These are phyloP conservation scores for Lytechinus variegatus DNA, from an alignment of 35 echinoderm and acorn worm genomes.

Conservation along the genomic window DNA sequence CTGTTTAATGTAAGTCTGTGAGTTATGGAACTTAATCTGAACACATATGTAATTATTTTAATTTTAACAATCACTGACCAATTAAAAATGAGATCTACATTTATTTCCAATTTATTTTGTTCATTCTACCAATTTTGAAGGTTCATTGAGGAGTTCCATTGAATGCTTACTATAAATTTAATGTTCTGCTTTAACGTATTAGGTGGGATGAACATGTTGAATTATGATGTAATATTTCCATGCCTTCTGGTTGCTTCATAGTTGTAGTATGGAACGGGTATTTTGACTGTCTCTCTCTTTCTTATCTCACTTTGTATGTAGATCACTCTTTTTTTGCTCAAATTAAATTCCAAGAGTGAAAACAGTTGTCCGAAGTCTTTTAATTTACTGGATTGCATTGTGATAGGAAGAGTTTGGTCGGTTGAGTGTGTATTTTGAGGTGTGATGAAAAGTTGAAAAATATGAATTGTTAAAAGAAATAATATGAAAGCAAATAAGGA, in stretches of 20 bases:
- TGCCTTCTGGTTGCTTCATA: background rate
- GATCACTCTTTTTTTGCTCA: conserved; percentile 7
- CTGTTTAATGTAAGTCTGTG: background rate
- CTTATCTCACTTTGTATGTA: background rate
- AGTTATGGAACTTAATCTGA: background rate
- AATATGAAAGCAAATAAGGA: no score
- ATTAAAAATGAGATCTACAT: background rate
- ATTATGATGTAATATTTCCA: background rate
- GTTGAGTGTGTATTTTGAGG: background rate
- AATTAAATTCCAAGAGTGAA: conserved; percentile 3
- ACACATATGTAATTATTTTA: background rate
- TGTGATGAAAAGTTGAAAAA: background rate
- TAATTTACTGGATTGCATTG: background rate
- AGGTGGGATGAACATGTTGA: background rate
- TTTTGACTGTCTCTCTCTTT: background rate
- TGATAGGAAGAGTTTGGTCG: background rate
- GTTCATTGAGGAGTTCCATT: background rate
- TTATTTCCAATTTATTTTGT: no score
- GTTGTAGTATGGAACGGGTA: background rate
- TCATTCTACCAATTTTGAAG: background rate
- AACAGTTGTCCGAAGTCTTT: background rate
- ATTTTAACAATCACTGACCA: background rate
- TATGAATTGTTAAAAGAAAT: background rate
- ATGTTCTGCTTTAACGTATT: background rate
- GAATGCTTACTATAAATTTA: background rate